Base-by-base conservation (phyloP, 2,113 vertebrate genomes). In the Apteryx mantelli region DNA sequence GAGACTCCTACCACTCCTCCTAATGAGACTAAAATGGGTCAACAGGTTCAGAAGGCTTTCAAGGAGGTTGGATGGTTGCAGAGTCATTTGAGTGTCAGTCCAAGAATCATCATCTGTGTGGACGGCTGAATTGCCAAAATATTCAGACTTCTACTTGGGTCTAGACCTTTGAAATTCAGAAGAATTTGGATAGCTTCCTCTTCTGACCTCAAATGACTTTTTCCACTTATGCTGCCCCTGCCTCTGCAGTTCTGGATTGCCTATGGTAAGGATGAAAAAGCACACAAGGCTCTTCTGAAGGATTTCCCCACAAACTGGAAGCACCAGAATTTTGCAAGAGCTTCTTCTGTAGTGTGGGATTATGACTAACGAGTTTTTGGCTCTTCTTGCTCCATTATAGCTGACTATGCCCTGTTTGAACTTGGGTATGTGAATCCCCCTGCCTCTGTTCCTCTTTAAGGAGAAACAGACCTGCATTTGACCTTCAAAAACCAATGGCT, bases 301-400 rank as follows among this genome's bases (percentile, higher is more conserved):
- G 46, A 84, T 83, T 95, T 91, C 44, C 52, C 65, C 69, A 81
- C 64, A 52, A 63, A 86, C 79, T 94, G 85, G 56, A 94, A 86
- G 86, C 32, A 66, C 79, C n/a, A 81, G 88, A 86, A 61, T 96
- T 94, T 81, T 81, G 85, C 69, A 96, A 94, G 64, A 79, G 22
- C 28, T 82, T 53, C 34, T 94, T 85, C 46, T 68, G 11, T 52
- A 73, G 15, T n/a, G 55, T 75, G 22, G 28, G 32, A 32, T 32
- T 77, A n/a, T 40, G 26, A 85, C 82, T 80, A 76, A 52, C 52
- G 25, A 84, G 34, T 9, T 2, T 1, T 60, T 71, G 76, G 32
- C 20, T 93, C 48, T 79, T 92, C 79, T 86, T 89, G 14, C 71
- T 78, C 64, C 56, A 13, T 18, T 52, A 0, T 4, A 4, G 26